Base-by-base conservation (phyloP, 2,888 invertebrate genomes). In the Ennomos quercinarius region DNA sequence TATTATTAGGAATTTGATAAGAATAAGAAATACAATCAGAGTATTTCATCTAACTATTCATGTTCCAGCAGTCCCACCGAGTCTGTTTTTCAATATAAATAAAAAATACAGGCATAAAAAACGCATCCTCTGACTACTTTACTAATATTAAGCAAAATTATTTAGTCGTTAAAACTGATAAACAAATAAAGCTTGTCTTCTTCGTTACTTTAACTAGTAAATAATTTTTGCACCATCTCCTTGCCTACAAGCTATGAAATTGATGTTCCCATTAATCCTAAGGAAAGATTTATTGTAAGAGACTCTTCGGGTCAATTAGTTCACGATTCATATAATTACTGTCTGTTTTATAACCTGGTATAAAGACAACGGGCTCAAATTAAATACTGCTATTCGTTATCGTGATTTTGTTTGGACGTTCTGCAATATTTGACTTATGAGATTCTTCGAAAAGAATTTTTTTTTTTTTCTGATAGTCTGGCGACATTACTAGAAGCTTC, bases 241-340 rank as follows among this genome's bases (percentile, higher is more conserved):
- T 27, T n/a, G 10, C 10, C 55, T 56, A 61, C 9, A 35, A 58
- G 68, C 74, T 71, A 72, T 72, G 74, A 76, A 77, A 79, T 77
- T 77, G 78, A 79, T 79, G 78, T 68, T 59, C 67, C 69, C 72
- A 79, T 77, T 79, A 74, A 73, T 76, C 72, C 67, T 59, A 49
- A 56, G 60, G 47, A 57, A 48, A 76, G 76, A 78, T 78, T 77
- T 78, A 78, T 76, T 66, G 67, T 69, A 68, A 73, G 67, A 71
- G 71, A 71, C 64, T 70, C 69, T 65, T 62, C 56, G 62, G 74
- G 72, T 76, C 72, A 76, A 78, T 78, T 77, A 76, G 76, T 75
- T 70, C 59, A 63, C 69, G 64, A 74, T 77, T 77, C 71, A 71
- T 71, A 70, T 68, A 72, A 73, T 74, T 71, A 73, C 71, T 50